Evolutionary conservation across 2,888 invertebrate species (phyloP), one percentile per base, ranked within the genome.

Genomic region (Zaprionus bogoriensis): DNA sequence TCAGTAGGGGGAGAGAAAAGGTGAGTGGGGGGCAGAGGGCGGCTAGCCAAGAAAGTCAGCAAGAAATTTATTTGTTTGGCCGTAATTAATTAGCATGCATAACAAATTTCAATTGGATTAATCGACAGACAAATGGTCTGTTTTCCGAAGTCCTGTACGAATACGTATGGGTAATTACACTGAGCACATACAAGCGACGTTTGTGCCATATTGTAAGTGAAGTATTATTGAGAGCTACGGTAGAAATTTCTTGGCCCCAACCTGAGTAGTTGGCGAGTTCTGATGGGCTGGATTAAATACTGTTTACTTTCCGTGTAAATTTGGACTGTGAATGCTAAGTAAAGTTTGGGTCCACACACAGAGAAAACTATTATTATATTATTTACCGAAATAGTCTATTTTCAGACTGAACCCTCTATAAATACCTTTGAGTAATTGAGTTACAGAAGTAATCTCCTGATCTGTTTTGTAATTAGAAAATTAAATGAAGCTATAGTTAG

Each of bases 61-160:
- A 32, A 6, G 6, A 32, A 32, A 32, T 30, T 30, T 36, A 36
- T 36, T 36, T 36, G 32, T 36, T 17, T 36, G 3, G 1, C 9
- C 32, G 9, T 36, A 36, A 36, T 36, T 36, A 36, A 36, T 36
- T 36, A 36, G 32, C 32, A 36, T 32, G 32, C 32, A 32, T 36
- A 14, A 36, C 32, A 36, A 36, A 36, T 36, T 36, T 36, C 32
- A 17, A 36, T 36, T 36, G 32, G 32, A 36, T 17, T 36, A 36
- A 36, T 36, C 32, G 14, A 36, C 14, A 36, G 32, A 36, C 32
- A 36, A 17, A 36, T 36, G 17, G n/a, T n/a, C n/a, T n/a, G n/a
- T n/a, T 14, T 14, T 32, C 30, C 14, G 32, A 9, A 27, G 9
- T 10, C n/a, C 5, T 30, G 5, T 30, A 17, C 3, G 17, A 7